Base-by-base conservation (phyloP, 2,888 invertebrate genomes). In the Napeogenes inachia region DNA sequence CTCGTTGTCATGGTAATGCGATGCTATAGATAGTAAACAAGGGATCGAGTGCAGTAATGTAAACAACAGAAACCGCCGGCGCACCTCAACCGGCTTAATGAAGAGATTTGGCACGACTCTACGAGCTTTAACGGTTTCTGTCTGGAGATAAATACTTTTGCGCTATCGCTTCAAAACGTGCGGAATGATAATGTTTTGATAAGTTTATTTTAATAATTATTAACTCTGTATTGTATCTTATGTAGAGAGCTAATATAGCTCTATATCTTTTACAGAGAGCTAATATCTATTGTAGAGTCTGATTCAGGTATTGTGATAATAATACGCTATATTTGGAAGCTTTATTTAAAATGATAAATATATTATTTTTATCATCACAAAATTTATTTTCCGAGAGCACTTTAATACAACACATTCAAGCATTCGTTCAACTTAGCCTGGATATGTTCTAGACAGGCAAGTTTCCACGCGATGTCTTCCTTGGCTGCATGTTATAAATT, bases 81-180 rank as follows among this genome's bases (percentile, higher is more conserved):
- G 77, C 75, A 70, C 75, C 75, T 69, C 65, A 67, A 72, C 76
- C 42, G 10, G 42, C 42, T 82, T 87, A 87, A 89, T 87, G 84
- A 87, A 87, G 86, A 87, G 85, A 89, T 89, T 87, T 87, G 88
- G 89, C 88, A 87, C 87, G 87, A 84, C 71, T 80, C 80, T 80
- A 78, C 82, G 78, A 78, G 81, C 81, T 79, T 80, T 84, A 87
- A 84, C 84, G 82, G 85, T 80, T 77, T 78, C 73, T 76, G 75
- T 74, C 76, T 78, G 72, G 74, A 78, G 76, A 80, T 80, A 80
- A 81, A 80, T 76, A 74, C 75, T 75, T 75, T 76, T 50, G 50
- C 50, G 30, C 50, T 50, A 50, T 50, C 50, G 50, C 12, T n/a
- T 4, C 50, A 30, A 50, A 50, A 50, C 50, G 21, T 21, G 50